These are phyloP conservation scores for Lacanobia oleracea DNA, from an alignment of 2,888 invertebrate species.

Conservation along the genomic window DNA sequence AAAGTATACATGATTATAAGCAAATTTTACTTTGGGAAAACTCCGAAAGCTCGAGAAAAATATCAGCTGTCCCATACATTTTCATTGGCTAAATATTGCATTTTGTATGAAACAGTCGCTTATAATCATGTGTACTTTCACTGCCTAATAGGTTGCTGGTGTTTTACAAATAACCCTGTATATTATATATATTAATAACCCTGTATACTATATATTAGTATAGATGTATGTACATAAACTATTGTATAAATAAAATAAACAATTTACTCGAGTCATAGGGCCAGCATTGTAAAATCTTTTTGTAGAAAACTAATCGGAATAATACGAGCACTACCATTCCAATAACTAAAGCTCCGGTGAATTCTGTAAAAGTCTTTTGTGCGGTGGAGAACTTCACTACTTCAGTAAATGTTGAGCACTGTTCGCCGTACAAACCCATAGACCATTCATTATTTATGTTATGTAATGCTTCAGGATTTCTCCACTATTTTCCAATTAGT, in stretches of 20 bases:
- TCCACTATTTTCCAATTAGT: slow-evolving; percentile 45
- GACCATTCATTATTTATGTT: slow-evolving; percentile 7
- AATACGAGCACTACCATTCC: slow-evolving; percentile 5
- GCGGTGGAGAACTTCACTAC: slow-evolving; percentile 3
- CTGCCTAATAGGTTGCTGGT: too few relatives aligned
- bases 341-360: slow-evolving; percentile 15
- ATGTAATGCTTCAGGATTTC: slow-evolving; percentile 13
- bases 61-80: too few relatives aligned
- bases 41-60: too few relatives aligned
- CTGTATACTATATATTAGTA: too few relatives aligned
- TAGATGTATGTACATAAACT: neutral
- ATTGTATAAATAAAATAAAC: neutral
- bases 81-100: too few relatives aligned
- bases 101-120: too few relatives aligned
- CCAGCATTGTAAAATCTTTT: slow-evolving; percentile 2
- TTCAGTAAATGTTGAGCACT: slow-evolving; percentile 21
- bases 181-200: too few relatives aligned
- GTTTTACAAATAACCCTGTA: too few relatives aligned
- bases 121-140: too few relatives aligned
- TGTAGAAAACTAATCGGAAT: slow-evolving; percentile 31
- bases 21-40: too few relatives aligned
- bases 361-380: slow-evolving; percentile 22
- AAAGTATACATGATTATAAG: too few relatives aligned
- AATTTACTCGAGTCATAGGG: neutral
- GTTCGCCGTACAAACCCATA: slow-evolving; percentile 8